Evolutionary conservation across 2,113 vertebrate species (phyloP).

Genomic region (Actenoides lindsayi): DNA sequence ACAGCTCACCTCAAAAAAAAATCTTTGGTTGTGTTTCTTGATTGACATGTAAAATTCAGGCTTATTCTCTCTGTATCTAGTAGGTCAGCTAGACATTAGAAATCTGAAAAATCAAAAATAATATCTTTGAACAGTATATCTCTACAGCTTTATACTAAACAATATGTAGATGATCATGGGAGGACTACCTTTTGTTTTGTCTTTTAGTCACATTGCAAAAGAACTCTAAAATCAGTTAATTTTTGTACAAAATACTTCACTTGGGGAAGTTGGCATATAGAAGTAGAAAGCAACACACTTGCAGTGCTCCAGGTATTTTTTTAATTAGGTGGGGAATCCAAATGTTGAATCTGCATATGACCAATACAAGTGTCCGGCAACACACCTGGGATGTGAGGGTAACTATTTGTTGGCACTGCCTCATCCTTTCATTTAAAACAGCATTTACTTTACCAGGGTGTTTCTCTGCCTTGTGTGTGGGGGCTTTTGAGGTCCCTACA

Average conservation of each 20-base stretch:
- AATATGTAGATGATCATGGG: fast-evolving
- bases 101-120: not conserved
- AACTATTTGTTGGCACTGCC: not conserved
- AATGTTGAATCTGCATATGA: not conserved
- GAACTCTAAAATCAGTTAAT: not conserved
- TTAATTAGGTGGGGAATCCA: not conserved
- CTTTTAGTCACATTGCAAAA: not conserved
- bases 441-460: not conserved
- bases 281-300: not conserved
- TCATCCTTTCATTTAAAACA: not conserved
- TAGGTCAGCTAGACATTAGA: not conserved
- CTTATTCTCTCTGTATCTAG: not conserved
- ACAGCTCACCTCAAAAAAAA: not conserved
- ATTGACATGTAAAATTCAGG: not conserved
- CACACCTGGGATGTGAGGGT: not conserved
- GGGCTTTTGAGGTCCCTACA: not conserved
- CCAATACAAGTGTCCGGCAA: not conserved
- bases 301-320: not conserved
- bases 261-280: not conserved
- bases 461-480: not conserved
- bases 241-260: not conserved
- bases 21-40: not conserved
- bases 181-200: not conserved
- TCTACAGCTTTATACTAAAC: not conserved
- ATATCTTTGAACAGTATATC: not conserved